Base-by-base conservation (phyloP, 2,797 vertebrate genomes). In the Syngnathus rostellatus region DNA sequence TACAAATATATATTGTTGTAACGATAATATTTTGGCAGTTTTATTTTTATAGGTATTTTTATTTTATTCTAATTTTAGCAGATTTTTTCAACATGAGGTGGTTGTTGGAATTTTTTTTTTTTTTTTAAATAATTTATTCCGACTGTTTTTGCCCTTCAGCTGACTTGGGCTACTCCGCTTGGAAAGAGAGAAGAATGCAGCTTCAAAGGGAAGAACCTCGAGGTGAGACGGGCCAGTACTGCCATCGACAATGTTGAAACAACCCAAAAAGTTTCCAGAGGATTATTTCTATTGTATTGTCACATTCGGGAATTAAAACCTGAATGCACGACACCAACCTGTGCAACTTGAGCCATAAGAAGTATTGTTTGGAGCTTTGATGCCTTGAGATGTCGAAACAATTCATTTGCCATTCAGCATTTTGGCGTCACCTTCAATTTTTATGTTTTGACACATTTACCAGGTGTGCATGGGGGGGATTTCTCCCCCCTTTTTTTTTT, bases 131-230 rank as follows among this genome's bases (percentile, higher is more conserved):
- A 23, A 77, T 64, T 75, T 64, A 73, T 66, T 77, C 23, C 38
- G 8, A 6, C 62, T 76, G 9, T 76, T 77, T 74, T 70, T 65
- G 37, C n/a, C 78, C 59, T 63, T 68, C 82, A 97, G 95, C 86
- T 97, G 76, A 87, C 64, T 0, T 98, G 95, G 95, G 85, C 80
- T 0, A 94, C 95, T 0, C 94, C 94, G 39, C 83, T 88, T 2
- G 90, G 90, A 67, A 94, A 94, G 83, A 94, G 95, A 77, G 91
- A 91, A 60, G 93, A 97, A 73, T 97, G 95, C 40, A 90, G 91
- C 72, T 97, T 96, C 86, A 98, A 98, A 83, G 95, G 95, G 74
- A 98, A 96, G 79, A 94, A 93, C 81, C 88, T 93, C 0, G 89
- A 94, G 92, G 95, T 97, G 77, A 83, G 81, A 64, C 11, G 38